Percentiles rank a stretch among this genome's conserved stretches.
These are phyloP conservation scores for Pterostichus niger DNA, from an alignment of 2,888 invertebrate genomes.

Conservation along the genomic window DNA sequence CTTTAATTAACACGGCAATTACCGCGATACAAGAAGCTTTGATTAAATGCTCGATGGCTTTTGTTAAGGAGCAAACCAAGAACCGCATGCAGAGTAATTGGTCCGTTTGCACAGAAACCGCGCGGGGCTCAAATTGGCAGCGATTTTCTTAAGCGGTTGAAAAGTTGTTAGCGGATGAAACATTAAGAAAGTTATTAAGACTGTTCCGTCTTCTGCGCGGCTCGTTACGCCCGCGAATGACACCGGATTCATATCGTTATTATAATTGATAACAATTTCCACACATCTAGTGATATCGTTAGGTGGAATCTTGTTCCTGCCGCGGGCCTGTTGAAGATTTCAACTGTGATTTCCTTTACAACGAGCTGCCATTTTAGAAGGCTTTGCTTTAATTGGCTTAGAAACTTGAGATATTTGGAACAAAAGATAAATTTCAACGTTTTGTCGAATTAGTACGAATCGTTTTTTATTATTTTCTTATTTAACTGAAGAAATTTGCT, in stretches of 20 bases:
- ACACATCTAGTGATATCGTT: conserved; percentile 69
- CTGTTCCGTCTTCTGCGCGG: conserved; percentile 35
- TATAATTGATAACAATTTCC: conserved; percentile 74
- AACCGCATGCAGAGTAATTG: conserved; percentile 69
- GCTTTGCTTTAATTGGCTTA: conserved; percentile 44
- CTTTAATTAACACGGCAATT: conserved; percentile 70
- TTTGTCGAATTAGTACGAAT: conserved; percentile 6
- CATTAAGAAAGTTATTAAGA: conserved; percentile 73
- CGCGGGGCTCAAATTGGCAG: conserved; percentile 75
- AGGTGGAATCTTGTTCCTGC: not conserved
- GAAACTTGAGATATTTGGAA: conserved; percentile 39
- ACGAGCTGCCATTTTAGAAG: conserved; percentile 13
- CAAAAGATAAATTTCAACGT: conserved; percentile 30
- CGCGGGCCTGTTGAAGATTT: not conserved
- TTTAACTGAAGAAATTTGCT: not conserved
- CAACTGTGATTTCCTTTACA: conserved; percentile 26
- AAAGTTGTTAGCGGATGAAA: conserved; percentile 77
- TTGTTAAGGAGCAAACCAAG: conserved; percentile 43
- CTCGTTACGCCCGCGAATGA: conserved; percentile 46
- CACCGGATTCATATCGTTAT: conserved; percentile 74
- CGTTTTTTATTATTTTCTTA: conserved; percentile 19
- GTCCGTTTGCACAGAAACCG: conserved; percentile 72
- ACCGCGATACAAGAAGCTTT: conserved; percentile 68
- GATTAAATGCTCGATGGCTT: conserved; percentile 59
- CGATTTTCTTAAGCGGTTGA: conserved; percentile 78